Percentiles rank a stretch among this genome's conserved stretches.
These are phyloP conservation scores for Uria aalge DNA, from an alignment of 2,113 vertebrate species.

Conservation along the genomic window DNA sequence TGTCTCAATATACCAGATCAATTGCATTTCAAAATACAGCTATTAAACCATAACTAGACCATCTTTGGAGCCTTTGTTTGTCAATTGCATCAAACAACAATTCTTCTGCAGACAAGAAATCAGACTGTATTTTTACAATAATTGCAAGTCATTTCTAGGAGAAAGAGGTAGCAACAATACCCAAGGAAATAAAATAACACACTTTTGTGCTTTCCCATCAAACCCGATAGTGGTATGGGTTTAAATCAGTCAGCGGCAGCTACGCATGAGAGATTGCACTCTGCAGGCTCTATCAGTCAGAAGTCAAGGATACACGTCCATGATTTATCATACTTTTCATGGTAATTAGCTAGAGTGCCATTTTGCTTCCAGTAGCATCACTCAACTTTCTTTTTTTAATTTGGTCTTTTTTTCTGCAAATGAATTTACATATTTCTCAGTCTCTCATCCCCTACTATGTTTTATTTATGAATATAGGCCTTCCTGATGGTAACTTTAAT, in stretches of 20 bases:
- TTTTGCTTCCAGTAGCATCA: conserved; percentile 72
- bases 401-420: conserved; percentile 63
- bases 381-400: conserved; percentile 66
- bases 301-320: conserved; percentile 69
- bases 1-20: conserved; percentile 64
- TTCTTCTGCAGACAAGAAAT: conserved; percentile 60
- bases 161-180: conserved; percentile 55
- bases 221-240: neutral
- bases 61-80: conserved; percentile 56
- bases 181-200: conserved; percentile 36
- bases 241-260: conserved; percentile 67
- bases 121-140: conserved; percentile 54
- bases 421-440: conserved; percentile 73
- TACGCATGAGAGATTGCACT: conserved; percentile 49
- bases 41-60: conserved; percentile 71
- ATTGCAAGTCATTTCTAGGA: conserved; percentile 70
- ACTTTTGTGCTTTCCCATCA: conserved; percentile 54
- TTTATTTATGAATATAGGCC: conserved; percentile 81
- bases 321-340: conserved; percentile 73
- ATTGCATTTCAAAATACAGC: conserved; percentile 71
- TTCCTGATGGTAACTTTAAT: conserved; percentile 75
- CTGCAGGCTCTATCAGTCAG: conserved; percentile 70
- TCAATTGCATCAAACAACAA: conserved; percentile 52
- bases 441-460: conserved; percentile 71
- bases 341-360: conserved; percentile 74